A percentile compares a stretch with the other conserved stretches of the same genome.
Evolutionary conservation across 2,113 vertebrate species (phyloP).

Genomic region (Rhinolophus ferrumequinum): DNA sequence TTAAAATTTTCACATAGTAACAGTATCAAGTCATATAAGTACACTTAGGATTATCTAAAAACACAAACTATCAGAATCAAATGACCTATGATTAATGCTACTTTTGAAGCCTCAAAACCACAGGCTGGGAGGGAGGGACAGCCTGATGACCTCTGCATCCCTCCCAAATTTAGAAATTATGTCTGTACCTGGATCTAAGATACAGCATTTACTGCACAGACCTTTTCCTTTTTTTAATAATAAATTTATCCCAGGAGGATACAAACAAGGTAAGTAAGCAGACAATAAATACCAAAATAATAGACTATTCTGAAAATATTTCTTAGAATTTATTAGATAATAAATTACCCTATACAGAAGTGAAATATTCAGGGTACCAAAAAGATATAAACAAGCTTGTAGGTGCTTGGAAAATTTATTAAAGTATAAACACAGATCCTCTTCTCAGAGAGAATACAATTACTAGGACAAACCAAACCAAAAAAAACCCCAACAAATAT

Average conservation of each 20-base stretch:
- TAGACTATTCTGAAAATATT: neutral
- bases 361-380: neutral
- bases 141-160: neutral
- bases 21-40: neutral
- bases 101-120: neutral
- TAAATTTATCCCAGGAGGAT: slow-evolving; percentile 2
- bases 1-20: neutral
- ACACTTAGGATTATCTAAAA: neutral
- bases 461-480: neutral
- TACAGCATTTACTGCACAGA: neutral
- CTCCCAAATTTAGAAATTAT: neutral
- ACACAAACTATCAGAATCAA: neutral
- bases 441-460: neutral
- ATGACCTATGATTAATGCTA: neutral
- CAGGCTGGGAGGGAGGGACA: neutral
- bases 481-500: neutral
- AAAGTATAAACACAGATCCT: neutral
- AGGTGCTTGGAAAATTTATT: neutral
- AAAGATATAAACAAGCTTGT: neutral
- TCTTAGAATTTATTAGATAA: slow-evolving; percentile 26
- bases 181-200: neutral
- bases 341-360: neutral
- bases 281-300: neutral
- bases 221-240: neutral
- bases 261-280: neutral